Conservation (phyloP, 1,140 invertebrate genomes). For the Ceratina australensis region DNA sequence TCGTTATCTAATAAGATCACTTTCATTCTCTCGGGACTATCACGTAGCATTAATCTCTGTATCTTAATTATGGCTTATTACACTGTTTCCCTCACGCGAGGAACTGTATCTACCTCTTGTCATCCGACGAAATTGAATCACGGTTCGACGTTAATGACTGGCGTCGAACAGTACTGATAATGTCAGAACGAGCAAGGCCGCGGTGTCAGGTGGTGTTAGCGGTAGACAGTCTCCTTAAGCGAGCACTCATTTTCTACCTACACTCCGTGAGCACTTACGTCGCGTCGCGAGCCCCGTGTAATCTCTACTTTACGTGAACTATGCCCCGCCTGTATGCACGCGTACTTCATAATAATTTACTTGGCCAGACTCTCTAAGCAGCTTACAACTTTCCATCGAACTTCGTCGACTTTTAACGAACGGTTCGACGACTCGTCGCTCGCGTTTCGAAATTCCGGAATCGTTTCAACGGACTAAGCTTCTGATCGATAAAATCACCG, state of each 20-base stretch:
- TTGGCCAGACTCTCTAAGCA: background rate
- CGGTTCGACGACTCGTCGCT: background rate
- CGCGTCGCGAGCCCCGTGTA: too few species aligned
- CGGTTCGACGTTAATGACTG: conserved; percentile 25
- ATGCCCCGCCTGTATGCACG: background rate
- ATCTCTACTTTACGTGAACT: conserved; percentile 8
- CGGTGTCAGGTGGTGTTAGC: conserved; percentile 37
- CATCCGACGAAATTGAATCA: background rate
- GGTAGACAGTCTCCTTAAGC: conserved; percentile 34
- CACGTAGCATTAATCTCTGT: too few species aligned
- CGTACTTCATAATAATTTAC: background rate
- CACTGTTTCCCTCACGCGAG: too few species aligned
- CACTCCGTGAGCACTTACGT: conserved; percentile 14
- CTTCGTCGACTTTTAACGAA: background rate
- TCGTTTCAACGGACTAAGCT: background rate
- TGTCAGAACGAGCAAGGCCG: conserved; percentile 28
- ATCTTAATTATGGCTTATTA: too few species aligned
- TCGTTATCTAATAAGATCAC: too few species aligned
- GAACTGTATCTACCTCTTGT: too few species aligned
- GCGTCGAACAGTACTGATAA: conserved; percentile 23
- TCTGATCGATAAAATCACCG: conserved; percentile 5
- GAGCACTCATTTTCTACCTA: conserved; percentile 30
- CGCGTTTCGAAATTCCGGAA: background rate
- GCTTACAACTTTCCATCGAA: conserved; percentile 4
- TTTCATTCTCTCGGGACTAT: too few species aligned